phyloP scores from a whole-genome alignment of 1,140 invertebrate species.

The Lasaia peninsularis region DNA sequence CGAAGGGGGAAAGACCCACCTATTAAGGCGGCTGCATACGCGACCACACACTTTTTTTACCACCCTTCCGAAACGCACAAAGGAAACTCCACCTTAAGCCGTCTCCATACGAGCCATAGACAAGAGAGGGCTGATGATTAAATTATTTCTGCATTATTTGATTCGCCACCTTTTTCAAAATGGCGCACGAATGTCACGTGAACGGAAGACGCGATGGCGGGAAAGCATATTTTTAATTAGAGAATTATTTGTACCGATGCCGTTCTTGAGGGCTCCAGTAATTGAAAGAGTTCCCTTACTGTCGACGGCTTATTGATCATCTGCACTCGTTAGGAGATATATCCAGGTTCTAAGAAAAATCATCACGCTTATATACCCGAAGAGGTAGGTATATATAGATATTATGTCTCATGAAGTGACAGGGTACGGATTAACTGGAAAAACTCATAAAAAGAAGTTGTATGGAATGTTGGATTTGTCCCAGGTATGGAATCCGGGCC shows the following conservation, averaged over 20 bases:
- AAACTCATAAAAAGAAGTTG: no score
- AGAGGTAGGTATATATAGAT: no score
- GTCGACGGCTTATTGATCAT: background rate
- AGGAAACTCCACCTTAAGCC: constrained; percentile 34
- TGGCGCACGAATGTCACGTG: constrained; percentile 41
- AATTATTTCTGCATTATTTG: constrained; percentile 74
- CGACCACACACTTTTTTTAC: constrained; percentile 51
- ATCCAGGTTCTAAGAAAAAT: no score
- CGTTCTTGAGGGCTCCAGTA: background rate
- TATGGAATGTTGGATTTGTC: no score
- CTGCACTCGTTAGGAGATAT: background rate
- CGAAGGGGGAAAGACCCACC: constrained; percentile 20
- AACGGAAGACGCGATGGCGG: constrained; percentile 15
- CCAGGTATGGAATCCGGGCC: no score
- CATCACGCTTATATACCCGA: no score
- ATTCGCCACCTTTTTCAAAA: constrained; percentile 72
- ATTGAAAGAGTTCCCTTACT: background rate
- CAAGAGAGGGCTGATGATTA: constrained; percentile 41
- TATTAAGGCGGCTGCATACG: constrained; percentile 54
- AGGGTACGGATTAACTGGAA: no score
- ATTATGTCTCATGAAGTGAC: no score
- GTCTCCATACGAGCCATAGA: constrained; percentile 22
- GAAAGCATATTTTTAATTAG: constrained; percentile 17
- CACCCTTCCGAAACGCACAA: constrained; percentile 34
- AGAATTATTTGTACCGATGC: constrained; percentile 10